These are phyloP conservation scores for Pegea sp. DNA, from an alignment of 23 tunicate genomes.

Conservation along the genomic window DNA sequence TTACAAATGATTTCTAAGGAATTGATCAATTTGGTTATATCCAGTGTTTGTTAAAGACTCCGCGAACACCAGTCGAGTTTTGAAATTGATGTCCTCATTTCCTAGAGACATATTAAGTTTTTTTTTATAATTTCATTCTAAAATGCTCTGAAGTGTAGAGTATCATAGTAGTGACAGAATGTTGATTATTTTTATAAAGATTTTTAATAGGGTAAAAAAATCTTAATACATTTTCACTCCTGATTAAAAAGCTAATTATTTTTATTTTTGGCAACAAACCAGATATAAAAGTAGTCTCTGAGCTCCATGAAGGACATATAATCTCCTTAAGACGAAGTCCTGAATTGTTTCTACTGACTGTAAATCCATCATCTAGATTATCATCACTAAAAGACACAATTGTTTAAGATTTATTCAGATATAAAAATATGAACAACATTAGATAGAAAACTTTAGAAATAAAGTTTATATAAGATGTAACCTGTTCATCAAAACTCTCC, in stretches of 20 bases:
- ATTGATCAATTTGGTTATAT: slow-evolving; percentile 14
- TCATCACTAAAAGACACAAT: slow-evolving; percentile 15
- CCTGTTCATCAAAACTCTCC: slow-evolving; percentile 30
- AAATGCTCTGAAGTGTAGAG: too few species aligned
- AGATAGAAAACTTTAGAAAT: slow-evolving; percentile 4
- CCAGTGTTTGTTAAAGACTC: neutral
- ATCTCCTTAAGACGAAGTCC: slow-evolving; percentile 38
- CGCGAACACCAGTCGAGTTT: neutral
- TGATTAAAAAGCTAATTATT: too few species aligned
- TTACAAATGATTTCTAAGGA: slow-evolving; percentile 3
- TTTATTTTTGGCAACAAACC: too few species aligned
- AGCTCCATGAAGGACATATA: neutral
- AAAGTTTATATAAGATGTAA: too few species aligned
- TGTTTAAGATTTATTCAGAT: neutral
- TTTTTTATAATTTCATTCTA: too few species aligned
- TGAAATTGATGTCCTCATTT: neutral
- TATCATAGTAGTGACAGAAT: too few species aligned
- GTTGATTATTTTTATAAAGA: too few species aligned
- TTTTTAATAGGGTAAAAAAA: too few species aligned
- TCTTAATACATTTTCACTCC: too few species aligned
- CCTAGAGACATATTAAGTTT: too few species aligned
- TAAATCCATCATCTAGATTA: slow-evolving; percentile 27
- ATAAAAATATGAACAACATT: neutral
- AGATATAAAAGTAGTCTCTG: neutral
- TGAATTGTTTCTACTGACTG: slow-evolving; percentile 14